Base-by-base conservation (phyloP, 2,888 invertebrate genomes). In the Eupeodes latifasciatus region DNA sequence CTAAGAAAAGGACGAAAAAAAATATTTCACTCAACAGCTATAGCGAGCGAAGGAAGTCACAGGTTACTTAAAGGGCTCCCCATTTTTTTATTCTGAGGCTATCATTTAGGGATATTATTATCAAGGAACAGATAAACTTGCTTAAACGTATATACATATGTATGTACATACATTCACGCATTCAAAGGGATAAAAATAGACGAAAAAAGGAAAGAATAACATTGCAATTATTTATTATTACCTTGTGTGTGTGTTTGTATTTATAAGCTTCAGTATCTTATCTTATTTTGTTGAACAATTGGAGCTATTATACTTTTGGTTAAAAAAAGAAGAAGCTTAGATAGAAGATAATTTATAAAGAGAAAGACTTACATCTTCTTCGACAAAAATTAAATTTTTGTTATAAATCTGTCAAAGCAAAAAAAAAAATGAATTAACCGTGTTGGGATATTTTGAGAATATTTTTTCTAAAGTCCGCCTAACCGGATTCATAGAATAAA, bases 191-290 rank as follows among this genome's bases (percentile, higher is more conserved):
- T 59, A 75, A 80, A 27, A 57, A 62, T 69, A 55, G 44, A 57
- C 34, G 47, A n/a, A 53, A n/a, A n/a, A 66, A 66, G 51, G 59
- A 71, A 76, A 55, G 61, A 80, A 81, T 69, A 72, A 61, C 83
- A 80, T 67, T 83, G 82, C 76, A 87, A 87, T 87, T 87, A 87
- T 83, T 83, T 83, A 83, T 87, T 83, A 87, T 83, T 71, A 83
- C 82, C 61, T 40, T 40, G 66, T 71, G 55, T 77, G 66, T 14
- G 47, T 27, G 16, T 62, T 40, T 40, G 16, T 40, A 40, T 10
- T 16, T 59, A 11, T 53, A 40, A 62, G 40, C 16, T 44, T 44
- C 12, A 40, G 62, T 19, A 76, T 61, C 67, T 44, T 72, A 67
- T 79, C 67, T 78, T 69, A 79, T 86, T 78, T 78, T 82, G 67